Evolutionary conservation across 2,797 vertebrate genomes (phyloP).

Genomic region (Oryzias dopingdopingensis): DNA sequence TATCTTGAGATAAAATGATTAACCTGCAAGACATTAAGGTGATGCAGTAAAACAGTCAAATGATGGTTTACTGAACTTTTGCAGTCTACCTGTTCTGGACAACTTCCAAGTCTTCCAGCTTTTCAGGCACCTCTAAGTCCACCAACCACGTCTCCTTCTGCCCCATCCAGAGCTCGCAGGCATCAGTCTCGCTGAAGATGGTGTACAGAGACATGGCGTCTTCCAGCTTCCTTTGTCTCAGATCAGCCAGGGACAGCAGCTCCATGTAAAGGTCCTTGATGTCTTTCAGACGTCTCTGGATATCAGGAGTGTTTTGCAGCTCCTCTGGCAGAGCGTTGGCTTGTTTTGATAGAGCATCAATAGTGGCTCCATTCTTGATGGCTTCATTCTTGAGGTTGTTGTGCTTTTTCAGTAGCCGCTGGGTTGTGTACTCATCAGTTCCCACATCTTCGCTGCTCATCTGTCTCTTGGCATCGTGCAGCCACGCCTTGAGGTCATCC

Average conservation of each 20-base stretch:
- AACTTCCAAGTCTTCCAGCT: slow-evolving; percentile 92
- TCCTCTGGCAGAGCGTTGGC: slow-evolving; percentile 85
- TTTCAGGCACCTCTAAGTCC: slow-evolving; percentile 87
- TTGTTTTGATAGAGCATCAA: slow-evolving; percentile 82
- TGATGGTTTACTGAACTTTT: not conserved
- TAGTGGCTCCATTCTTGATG: slow-evolving; percentile 78
- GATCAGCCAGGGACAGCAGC: slow-evolving; percentile 83
- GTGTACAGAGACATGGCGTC: slow-evolving; percentile 90
- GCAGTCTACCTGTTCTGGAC: slow-evolving; percentile 88
- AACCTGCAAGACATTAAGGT: slow-evolving; percentile 75
- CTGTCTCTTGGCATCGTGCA: slow-evolving; percentile 84
- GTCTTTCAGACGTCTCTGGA: slow-evolving; percentile 82
- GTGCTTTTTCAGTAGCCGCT: slow-evolving; percentile 84
- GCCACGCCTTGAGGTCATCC: slow-evolving; percentile 86
- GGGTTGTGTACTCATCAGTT: slow-evolving; percentile 90
- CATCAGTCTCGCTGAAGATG: slow-evolving; percentile 91
- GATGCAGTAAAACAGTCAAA: not conserved
- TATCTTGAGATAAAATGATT: slow-evolving; percentile 89
- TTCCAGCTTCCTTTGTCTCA: slow-evolving; percentile 84
- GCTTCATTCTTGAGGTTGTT: slow-evolving; percentile 83
- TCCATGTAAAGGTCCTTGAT: slow-evolving; percentile 85
- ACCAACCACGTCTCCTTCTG: slow-evolving; percentile 96
- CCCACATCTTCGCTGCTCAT: slow-evolving; percentile 85
- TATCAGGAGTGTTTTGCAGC: slow-evolving; percentile 85
- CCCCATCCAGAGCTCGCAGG: slow-evolving; percentile 95